Base-by-base conservation (phyloP, 92 coral and sea anemone genomes). In the Heliopora coerulea region DNA sequence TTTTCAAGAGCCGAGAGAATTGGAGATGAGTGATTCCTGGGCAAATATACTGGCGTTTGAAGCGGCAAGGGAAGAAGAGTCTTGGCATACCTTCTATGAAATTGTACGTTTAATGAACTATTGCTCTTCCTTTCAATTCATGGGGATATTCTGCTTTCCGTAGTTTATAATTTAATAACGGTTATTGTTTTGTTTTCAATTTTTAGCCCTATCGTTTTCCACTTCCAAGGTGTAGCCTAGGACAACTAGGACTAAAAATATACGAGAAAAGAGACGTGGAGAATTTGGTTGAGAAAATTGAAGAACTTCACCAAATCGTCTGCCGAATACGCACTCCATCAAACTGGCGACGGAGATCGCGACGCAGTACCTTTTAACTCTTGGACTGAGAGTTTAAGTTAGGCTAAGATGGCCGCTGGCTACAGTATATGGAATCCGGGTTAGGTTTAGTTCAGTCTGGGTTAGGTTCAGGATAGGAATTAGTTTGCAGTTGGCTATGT, bases 301-400 rank as follows among this genome's bases (percentile, higher is more conserved):
- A 50, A 50, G 58, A 50, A 50, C 20, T 50, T 50, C 58, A n/a
- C n/a, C 21, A 23, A 23, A 50, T 50, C 58, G 6, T 50, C n/a
- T 17, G 58, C 17, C n/a, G 17, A 3, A 3, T 50, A n/a, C 42
- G 42, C 42, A 46, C 52, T 46, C 52, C 52, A 15, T 46, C n/a
- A 15, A 46, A 15, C n/a, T 6, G 7, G n/a, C 52, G 52, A 7
- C 7, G 52, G 2, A 7, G n/a, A 6, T 46, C 52, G 2, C 12
- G 52, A 6, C 52, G 12, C 52, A 46, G 15, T 10, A 46, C 12
- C 15, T 11, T 37, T 4, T 37, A 37, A 37, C 4, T 37, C 11
- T 4, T 37, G 42, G 4, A 37, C n/a, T n/a, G n/a, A n/a, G n/a
- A n/a, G n/a, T n/a, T n/a, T n/a, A n/a, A n/a, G n/a, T n/a, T n/a